Percentiles rank a stretch among this genome's conserved stretches.
Conservation (phyloP, 1,140 invertebrate species). For the Ruditapes philippinarum region DNA sequence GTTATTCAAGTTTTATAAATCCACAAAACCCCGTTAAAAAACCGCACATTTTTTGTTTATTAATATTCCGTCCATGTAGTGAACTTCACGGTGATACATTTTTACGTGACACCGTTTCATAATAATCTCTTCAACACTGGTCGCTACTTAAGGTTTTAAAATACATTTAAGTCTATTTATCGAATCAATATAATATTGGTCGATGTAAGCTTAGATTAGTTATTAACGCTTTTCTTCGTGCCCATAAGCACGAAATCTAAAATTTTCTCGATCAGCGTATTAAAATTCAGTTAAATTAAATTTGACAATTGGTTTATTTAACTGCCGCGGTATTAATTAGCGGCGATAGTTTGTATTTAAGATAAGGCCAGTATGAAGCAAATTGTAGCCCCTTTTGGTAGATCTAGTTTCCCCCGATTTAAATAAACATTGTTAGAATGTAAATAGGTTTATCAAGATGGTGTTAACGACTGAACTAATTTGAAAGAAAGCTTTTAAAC, state of each 20-base stretch:
- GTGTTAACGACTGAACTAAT: background rate
- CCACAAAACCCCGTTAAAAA: background rate
- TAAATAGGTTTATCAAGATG: background rate
- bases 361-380: background rate
- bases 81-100: background rate
- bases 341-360: background rate
- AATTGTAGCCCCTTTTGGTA: background rate
- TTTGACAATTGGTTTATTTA: conserved; percentile 5
- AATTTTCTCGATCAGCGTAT: conserved; percentile 6
- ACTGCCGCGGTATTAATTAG: conserved; percentile 1
- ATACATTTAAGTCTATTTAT: conserved; percentile 21
- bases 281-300: background rate
- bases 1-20: background rate
- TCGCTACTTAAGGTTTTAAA: background rate
- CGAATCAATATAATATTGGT: background rate
- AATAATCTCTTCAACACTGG: no score
- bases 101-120: conserved; percentile 13
- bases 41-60: background rate
- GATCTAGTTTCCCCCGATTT: background rate
- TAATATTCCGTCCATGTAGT: conserved; percentile 2
- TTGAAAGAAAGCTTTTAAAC: background rate
- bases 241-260: conserved; percentile 4
- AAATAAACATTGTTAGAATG: conserved; percentile 25
- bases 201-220: conserved; percentile 14
- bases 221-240: conserved; percentile 28